Conservation (phyloP, 2,113 vertebrate genomes). For the Piliocolobus tephrosceles region DNA sequence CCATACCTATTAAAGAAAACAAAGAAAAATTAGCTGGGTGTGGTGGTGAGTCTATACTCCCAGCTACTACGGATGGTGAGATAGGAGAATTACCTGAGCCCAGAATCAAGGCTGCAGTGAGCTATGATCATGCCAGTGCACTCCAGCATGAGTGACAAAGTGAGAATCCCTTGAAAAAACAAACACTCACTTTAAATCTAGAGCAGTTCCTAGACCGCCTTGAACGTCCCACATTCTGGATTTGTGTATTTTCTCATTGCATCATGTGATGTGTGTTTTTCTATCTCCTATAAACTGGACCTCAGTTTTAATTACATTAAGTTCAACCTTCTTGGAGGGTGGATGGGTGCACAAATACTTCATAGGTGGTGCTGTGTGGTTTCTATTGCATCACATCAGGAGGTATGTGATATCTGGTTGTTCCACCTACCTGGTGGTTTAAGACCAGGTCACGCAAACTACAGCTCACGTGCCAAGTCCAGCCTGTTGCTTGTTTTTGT, state of each 20-base stretch:
- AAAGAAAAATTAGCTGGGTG: background rate
- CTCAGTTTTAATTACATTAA: background rate
- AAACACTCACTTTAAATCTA: background rate
- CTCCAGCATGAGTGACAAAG: no score
- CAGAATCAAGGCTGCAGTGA: background rate
- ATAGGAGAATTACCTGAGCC: background rate
- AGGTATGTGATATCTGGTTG: no score
- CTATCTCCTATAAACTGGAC: background rate
- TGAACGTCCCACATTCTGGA: background rate
- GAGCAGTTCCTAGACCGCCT: background rate
- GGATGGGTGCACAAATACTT: background rate
- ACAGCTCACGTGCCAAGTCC: background rate
- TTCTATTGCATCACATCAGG: background rate
- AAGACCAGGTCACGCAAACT: background rate
- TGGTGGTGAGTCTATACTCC: background rate
- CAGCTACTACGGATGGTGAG: background rate
- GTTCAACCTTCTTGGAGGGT: background rate
- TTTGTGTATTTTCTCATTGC: background rate
- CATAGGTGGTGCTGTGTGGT: background rate
- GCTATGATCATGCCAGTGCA: no score
- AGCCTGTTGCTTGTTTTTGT: background rate
- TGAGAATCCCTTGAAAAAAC: no score
- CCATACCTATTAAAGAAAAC: background rate
- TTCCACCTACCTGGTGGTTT: background rate
- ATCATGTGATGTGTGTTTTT: background rate